Evolutionary conservation across 2,113 vertebrate genomes (phyloP).

Genomic region (Lagopus muta): DNA sequence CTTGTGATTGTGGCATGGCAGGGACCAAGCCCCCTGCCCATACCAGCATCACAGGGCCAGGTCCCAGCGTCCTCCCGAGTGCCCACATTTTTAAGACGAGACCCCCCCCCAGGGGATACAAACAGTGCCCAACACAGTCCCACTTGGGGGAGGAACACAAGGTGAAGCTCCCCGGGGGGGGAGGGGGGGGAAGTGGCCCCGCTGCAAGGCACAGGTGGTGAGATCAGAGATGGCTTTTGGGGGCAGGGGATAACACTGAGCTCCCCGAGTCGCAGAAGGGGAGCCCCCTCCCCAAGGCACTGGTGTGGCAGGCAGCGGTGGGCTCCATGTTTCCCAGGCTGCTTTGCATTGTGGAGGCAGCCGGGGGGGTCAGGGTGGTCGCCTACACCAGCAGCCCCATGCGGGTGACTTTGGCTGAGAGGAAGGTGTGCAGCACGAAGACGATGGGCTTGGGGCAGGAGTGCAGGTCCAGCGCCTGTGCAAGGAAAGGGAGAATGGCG

Average conservation of each 20-base stretch:
- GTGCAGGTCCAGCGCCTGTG: slow-evolving; percentile 91
- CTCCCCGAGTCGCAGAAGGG: no score
- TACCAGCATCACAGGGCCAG: neutral
- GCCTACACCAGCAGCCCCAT: slow-evolving; percentile 92
- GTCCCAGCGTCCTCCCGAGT: neutral
- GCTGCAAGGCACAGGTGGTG: slow-evolving; percentile 77
- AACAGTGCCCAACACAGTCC: neutral
- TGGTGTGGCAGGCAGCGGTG: neutral
- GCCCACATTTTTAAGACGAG: neutral
- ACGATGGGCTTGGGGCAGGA: slow-evolving; percentile 96
- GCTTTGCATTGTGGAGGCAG: neutral
- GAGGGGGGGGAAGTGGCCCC: neutral
- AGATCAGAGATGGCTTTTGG: slow-evolving; percentile 66
- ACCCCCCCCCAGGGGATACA: neutral
- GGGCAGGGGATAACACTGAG: neutral
- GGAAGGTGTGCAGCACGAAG: slow-evolving; percentile 95
- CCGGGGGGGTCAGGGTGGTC: neutral
- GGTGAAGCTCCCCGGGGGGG: neutral
- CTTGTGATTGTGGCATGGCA: neutral
- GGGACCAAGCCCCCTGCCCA: neutral
- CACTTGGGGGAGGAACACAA: neutral
- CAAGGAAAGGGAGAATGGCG: neutral
- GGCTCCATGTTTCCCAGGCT: neutral
- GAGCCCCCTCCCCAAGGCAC: slow-evolving; percentile 74
- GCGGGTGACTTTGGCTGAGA: slow-evolving; percentile 96